Evolutionary conservation across 2,113 vertebrate species (phyloP).

Genomic region (Mola mola): DNA sequence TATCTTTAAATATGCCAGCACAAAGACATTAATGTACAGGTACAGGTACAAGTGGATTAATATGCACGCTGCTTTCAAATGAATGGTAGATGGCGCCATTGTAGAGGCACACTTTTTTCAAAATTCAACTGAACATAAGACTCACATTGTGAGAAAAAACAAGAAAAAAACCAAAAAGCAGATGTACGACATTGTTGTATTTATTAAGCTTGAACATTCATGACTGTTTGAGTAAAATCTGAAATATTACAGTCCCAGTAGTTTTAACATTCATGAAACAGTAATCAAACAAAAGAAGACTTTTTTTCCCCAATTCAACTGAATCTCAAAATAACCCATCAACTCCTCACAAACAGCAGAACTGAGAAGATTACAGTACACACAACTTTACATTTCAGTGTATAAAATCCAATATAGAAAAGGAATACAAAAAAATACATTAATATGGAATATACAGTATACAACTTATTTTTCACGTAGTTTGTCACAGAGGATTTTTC

Average conservation of each 20-base stretch:
- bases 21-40: too few species aligned
- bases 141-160: neutral
- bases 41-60: too few species aligned
- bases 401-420: constrained; percentile 57
- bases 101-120: too few species aligned
- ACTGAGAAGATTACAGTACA: neutral
- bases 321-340: neutral
- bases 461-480: constrained; percentile 35
- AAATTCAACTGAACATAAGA: too few species aligned
- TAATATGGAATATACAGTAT: constrained; percentile 58
- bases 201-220: constrained; percentile 63
- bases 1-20: too few species aligned
- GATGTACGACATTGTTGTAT: constrained; percentile 8
- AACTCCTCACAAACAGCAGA: constrained; percentile 2
- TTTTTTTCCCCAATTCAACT: neutral
- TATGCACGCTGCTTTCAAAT: too few species aligned
- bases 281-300: neutral
- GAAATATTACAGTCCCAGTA: constrained; percentile 18
- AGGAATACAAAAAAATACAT: constrained; percentile 45
- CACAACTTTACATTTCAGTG: constrained; percentile 47
- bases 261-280: constrained; percentile 54
- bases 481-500: constrained; percentile 9
- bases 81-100: too few species aligned
- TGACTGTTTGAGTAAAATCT: constrained; percentile 29
- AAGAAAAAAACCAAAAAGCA: neutral